Evolutionary conservation across 2,113 vertebrate species (phyloP).

Genomic region (Diadophis punctatus): DNA sequence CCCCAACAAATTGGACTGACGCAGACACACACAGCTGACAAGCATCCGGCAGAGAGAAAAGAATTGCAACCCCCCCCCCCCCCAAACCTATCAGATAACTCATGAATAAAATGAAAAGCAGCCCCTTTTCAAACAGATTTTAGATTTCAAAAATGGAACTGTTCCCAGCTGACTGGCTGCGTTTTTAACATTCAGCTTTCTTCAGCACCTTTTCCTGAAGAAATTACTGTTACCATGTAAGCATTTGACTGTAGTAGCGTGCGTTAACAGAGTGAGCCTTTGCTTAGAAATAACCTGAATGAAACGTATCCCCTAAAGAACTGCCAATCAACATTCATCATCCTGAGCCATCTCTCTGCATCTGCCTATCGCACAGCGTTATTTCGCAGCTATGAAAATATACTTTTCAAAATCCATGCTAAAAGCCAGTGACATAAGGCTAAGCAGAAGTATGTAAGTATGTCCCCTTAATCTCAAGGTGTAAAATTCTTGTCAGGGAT

Average conservation of each 20-base stretch:
- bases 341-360: not conserved
- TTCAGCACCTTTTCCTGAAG: slow-evolving; percentile 21
- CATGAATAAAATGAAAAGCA: not conserved
- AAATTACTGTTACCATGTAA: slow-evolving; percentile 55
- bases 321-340: not conserved
- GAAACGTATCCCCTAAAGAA: not conserved
- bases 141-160: not conserved
- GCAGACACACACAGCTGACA: not conserved
- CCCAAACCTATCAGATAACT: not conserved
- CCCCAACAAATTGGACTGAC: not conserved
- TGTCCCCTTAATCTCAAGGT: slow-evolving; percentile 60
- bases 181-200: not conserved
- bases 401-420: slow-evolving; percentile 44
- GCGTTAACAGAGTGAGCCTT: accelerated
- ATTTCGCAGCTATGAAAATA: slow-evolving; percentile 53
- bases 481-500: slow-evolving; percentile 56
- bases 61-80: too few relatives aligned
- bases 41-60: not conserved
- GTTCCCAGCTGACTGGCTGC: not conserved
- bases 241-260: not conserved
- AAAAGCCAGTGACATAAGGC: slow-evolving; percentile 35
- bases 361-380: slow-evolving; percentile 6
- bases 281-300: not conserved
- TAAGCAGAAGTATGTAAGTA: slow-evolving; percentile 19
- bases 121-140: not conserved